A percentile compares a stretch with the other conserved stretches of the same genome.
These are phyloP conservation scores for Alloplasta piceator DNA, from an alignment of 2,888 invertebrate genomes.

Conservation along the genomic window DNA sequence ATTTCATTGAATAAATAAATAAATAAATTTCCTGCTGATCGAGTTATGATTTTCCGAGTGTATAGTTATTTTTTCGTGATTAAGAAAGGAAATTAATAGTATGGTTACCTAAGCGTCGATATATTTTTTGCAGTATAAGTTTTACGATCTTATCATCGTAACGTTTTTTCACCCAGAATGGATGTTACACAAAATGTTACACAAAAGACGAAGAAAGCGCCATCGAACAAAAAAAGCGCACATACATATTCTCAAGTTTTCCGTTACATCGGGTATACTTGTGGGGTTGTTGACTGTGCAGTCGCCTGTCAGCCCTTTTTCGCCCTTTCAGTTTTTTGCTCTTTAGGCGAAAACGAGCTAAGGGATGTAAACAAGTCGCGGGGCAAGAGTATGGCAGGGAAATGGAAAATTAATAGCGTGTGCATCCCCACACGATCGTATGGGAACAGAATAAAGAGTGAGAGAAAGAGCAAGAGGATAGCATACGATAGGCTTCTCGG, in stretches of 20 bases:
- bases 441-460: not conserved
- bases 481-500: slow-evolving; percentile 56
- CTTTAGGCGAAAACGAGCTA: slow-evolving; percentile 32
- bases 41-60: too few species aligned
- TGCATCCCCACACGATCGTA: slow-evolving; percentile 16
- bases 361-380: slow-evolving; percentile 47
- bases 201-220: too few species aligned
- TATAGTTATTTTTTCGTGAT: too few species aligned
- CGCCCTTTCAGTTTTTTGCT: slow-evolving; percentile 39
- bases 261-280: too few species aligned
- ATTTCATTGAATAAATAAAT: too few species aligned
- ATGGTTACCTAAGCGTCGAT: too few species aligned
- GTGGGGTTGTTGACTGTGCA: too few species aligned
- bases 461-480: not conserved
- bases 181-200: too few species aligned
- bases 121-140: not conserved
- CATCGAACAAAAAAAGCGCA: too few species aligned
- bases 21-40: too few species aligned
- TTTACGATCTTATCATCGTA: slow-evolving; percentile 5
- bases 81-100: too few species aligned
- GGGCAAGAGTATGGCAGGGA: not conserved
- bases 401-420: slow-evolving; percentile 31
- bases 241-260: too few species aligned
- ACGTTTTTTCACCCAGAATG: slow-evolving; percentile 22
- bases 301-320: slow-evolving; percentile 64